Conservation (phyloP, 2,797 vertebrate species). For the Etheostoma perlongum region DNA sequence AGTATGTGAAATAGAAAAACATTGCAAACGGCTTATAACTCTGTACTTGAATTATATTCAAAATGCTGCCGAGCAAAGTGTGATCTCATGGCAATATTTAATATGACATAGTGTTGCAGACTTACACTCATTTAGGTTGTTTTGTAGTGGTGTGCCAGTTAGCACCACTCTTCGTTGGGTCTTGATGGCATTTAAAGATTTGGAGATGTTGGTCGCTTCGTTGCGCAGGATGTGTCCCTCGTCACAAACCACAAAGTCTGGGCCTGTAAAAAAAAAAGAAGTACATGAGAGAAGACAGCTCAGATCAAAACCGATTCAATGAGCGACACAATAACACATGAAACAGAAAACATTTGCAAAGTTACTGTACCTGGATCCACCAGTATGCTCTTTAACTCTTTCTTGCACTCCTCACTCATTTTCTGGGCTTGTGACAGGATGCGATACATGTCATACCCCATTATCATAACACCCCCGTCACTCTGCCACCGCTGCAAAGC, state of each 20-base stretch:
- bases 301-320: not conserved
- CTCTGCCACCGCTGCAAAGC: slow-evolving; percentile 91
- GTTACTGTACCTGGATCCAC: slow-evolving; percentile 90
- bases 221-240: slow-evolving; percentile 97
- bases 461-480: slow-evolving; percentile 93
- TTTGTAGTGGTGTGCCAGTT: slow-evolving; percentile 96
- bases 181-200: slow-evolving; percentile 92
- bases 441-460: slow-evolving; percentile 96
- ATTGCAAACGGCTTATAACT: not conserved
- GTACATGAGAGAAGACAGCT: not conserved
- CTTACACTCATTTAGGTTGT: slow-evolving; percentile 97
- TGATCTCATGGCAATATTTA: not conserved
- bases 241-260: slow-evolving; percentile 96
- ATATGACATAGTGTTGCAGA: not conserved
- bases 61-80: not conserved
- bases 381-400: slow-evolving; percentile 86
- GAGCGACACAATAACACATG: not conserved
- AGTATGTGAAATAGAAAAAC: not conserved
- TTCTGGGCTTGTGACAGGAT: slow-evolving; percentile 88
- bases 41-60: too few species aligned
- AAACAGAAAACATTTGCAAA: not conserved
- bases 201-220: slow-evolving; percentile 90
- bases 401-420: slow-evolving; percentile 83
- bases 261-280: slow-evolving; percentile 82
- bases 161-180: slow-evolving; percentile 94